A percentile compares a stretch with the other conserved stretches of the same genome.
phyloP scores from a whole-genome alignment of 1,140 invertebrate genomes.

The Neotoxoptera formosana region DNA sequence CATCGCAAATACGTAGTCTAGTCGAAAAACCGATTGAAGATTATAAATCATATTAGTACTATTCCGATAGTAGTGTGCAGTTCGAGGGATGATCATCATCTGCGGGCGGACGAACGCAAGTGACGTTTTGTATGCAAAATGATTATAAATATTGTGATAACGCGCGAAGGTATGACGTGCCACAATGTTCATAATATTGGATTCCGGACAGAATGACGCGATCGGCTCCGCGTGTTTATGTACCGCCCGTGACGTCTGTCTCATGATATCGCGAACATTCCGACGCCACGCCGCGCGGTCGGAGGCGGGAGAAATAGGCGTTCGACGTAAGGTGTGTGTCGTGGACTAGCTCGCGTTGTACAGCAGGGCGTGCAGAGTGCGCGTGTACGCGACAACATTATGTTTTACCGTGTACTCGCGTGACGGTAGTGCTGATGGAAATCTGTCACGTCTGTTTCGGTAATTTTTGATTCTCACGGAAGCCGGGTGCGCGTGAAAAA shows the following conservation, averaged over 20 bases:
- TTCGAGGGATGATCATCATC: too few relatives aligned
- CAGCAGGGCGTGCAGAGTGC: too few relatives aligned
- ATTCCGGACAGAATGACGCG: not conserved
- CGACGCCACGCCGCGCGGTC: too few relatives aligned
- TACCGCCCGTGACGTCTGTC: not conserved
- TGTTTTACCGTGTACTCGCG: not conserved
- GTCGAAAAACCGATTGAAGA: not conserved
- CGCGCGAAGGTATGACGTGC: not conserved
- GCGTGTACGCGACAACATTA: too few relatives aligned
- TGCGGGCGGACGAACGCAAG: too few relatives aligned
- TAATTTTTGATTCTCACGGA: not conserved
- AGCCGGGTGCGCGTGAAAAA: not conserved
- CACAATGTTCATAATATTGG: not conserved
- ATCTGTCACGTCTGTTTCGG: not conserved
- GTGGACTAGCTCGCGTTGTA: too few relatives aligned
- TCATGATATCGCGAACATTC: not conserved
- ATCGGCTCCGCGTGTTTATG: not conserved
- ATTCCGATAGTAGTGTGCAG: not conserved
- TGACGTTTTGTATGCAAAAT: not conserved
- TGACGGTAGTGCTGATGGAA: not conserved
- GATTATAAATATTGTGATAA: not conserved
- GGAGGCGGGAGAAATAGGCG: not conserved
- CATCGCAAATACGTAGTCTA: not conserved
- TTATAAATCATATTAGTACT: not conserved
- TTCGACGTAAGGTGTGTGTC: not conserved